phyloP scores from a whole-genome alignment of 1,140 invertebrate genomes.

The Hypsibius dujardini region DNA sequence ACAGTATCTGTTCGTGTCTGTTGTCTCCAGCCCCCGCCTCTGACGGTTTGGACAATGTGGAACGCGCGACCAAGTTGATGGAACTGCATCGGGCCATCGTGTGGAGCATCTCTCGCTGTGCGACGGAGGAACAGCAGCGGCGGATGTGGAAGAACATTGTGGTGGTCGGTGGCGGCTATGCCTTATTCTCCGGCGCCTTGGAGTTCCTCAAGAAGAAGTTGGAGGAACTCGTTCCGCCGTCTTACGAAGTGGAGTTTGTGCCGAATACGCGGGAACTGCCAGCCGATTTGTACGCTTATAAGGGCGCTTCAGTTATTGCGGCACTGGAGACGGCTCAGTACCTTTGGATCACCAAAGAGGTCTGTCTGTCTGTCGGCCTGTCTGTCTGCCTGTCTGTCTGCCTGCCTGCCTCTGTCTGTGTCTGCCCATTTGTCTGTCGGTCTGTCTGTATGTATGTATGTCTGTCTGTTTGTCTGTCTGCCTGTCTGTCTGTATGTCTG shows the following conservation, averaged over 20 bases:
- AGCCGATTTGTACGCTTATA: conserved; percentile 70
- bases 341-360: conserved; percentile 60
- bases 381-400: no score
- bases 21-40: no score
- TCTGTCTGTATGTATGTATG: no score
- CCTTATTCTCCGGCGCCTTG: conserved; percentile 65
- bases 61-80: background rate
- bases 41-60: no score
- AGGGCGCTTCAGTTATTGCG: conserved; percentile 77
- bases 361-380: background rate
- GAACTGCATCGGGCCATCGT: background rate
- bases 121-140: conserved; percentile 61
- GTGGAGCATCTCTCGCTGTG: conserved; percentile 22
- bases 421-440: no score
- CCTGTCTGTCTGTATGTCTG: no score
- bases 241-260: conserved; percentile 61
- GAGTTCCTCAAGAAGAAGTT: conserved; percentile 74
- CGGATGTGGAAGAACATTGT: conserved; percentile 87
- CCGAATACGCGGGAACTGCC: conserved; percentile 72
- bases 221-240: conserved; percentile 30
- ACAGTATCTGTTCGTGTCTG: no score
- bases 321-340: conserved; percentile 73
- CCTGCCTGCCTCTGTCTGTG: no score
- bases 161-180: conserved; percentile 63
- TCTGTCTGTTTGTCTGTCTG: no score